Evolutionary conservation across 1,140 invertebrate genomes (phyloP), one percentile per base, ranked within the genome.

Genomic region (Oedothorax gibbosus): DNA sequence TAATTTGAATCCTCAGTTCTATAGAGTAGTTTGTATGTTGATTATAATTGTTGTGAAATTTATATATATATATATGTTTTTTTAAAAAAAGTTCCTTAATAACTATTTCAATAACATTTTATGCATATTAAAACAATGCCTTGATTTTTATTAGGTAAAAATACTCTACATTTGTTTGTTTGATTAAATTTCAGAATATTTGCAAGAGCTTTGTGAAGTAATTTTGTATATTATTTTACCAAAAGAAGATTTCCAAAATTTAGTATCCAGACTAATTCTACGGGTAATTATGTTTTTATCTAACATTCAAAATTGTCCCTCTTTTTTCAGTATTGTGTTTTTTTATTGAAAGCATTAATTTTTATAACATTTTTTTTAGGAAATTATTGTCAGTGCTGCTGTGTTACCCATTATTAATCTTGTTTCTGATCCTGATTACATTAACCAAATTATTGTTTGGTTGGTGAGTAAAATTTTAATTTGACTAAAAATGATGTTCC

Each of bases 361-460:
- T 66, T 76, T 64, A 14, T 50, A 84, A 60, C 88, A 88, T 87
- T 86, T 87, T 73, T 78, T 96, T 56, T 92, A 96, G 89, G 96
- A 97, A 90, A 92, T 98, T 65, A 92, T 97, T 87, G 93, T 95
- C 21, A 94, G 95, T 88, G 92, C 93, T 87, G 92, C 98, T 65
- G 93, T 98, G 82, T 91, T 93, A 86, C 96, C 96, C 7, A 90
- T 96, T 7, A 91, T 98, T 62, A 92, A 95, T 89, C 91, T 96
- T 87, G 90, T 98, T 71, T 96, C 96, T 51, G 96, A 98, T 91
- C 97, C 97, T 81, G 96, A 98, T 92, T 98, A 96, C 90, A 94
- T 99, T 87, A 98, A 98, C 92, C 95, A 96, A 91, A 93, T 93
- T 76, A 94, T 97, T 89, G 93, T 98, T 88, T 96, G 95, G 94